Evolutionary conservation across 2,888 invertebrate species (phyloP).

Genomic region (Erebia epiphron): DNA sequence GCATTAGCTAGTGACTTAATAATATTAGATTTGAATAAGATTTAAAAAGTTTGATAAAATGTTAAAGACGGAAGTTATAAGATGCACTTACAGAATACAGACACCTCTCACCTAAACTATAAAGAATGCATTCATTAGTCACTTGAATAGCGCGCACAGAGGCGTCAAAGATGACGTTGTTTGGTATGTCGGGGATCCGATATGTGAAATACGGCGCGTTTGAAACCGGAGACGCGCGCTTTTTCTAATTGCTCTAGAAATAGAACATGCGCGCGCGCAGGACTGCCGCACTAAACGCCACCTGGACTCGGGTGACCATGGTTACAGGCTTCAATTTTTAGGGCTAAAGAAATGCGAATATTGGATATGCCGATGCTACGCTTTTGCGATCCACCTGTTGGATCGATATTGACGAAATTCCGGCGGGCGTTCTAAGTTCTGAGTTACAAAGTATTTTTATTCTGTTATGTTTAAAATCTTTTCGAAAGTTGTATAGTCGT

Average conservation of each 20-base stretch:
- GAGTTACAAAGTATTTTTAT: too few species aligned
- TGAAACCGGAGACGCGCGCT: slow-evolving; percentile 62
- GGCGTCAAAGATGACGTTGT: slow-evolving; percentile 29
- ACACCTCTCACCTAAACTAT: neutral
- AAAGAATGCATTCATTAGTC: slow-evolving; percentile 36
- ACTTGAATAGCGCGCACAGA: slow-evolving; percentile 34
- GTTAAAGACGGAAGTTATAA: neutral
- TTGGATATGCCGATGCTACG: too few species aligned
- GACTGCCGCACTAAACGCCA: slow-evolving; percentile 48
- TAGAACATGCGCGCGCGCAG: slow-evolving; percentile 53
- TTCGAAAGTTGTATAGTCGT: too few species aligned
- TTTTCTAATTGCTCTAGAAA: slow-evolving; percentile 75
- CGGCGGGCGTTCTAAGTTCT: too few species aligned
- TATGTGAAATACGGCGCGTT: slow-evolving; percentile 49
- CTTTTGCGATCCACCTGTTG: too few species aligned
- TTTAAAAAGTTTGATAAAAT: neutral
- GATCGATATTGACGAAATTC: too few species aligned
- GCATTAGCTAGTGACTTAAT: too few species aligned
- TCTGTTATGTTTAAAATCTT: too few species aligned
- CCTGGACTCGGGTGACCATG: slow-evolving; percentile 51
- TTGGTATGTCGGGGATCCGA: slow-evolving; percentile 23
- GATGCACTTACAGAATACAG: neutral
- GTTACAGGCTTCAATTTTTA: neutral
- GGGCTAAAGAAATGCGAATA: too few species aligned
- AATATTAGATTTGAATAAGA: too few species aligned